Base-by-base conservation (phyloP, 2,113 vertebrate species). In the Proterorhinus semilunaris region DNA sequence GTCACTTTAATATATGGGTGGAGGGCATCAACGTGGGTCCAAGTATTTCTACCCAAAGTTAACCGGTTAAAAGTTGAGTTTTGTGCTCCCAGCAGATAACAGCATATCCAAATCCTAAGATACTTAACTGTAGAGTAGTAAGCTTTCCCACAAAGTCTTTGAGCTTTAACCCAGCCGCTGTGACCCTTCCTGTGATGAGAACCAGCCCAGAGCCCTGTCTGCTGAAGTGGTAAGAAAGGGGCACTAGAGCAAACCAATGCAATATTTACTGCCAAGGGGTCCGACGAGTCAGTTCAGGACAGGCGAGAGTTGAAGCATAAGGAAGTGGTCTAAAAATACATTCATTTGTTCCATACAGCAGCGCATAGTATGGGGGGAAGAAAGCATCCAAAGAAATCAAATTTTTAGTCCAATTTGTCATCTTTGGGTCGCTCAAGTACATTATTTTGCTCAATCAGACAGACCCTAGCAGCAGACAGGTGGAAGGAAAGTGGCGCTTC, bases 401-500 rank as follows among this genome's bases (percentile, higher is more conserved):
- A 36, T 36, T 36, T 36, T 36, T 36, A 36, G 27, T 36, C 27
- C 2, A 36, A 4, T 36, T 36, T 36, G 27, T 36, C 27, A 36
- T 36, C 27, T 36, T 36, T 4, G 6, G 47, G 67, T 43, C 51
- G 42, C 63, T 64, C 53, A 71, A 62, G 21, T 50, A 73, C 72
- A 73, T 50, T 65, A 77, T 80, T 76, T 65, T 71, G 27, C 27
- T 66, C 2, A 1, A 45, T 46, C 71, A 72, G 53, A 65, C 76
- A 57, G 72, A 71, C 61, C 67, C 58, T 46, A 46, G 57, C 65
- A 79, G 55, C 72, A 72, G 58, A 69, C 72, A 43, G 46, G 36
- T 71, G 55, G 64, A 63, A 12, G 69, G 73, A 61, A 72, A 77
- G 69, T 78, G 58, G 73, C 59, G 71, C 74, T 68, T 50, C 62